phyloP scores from a whole-genome alignment of 2,797 vertebrate species.

The Staurois parvus region DNA sequence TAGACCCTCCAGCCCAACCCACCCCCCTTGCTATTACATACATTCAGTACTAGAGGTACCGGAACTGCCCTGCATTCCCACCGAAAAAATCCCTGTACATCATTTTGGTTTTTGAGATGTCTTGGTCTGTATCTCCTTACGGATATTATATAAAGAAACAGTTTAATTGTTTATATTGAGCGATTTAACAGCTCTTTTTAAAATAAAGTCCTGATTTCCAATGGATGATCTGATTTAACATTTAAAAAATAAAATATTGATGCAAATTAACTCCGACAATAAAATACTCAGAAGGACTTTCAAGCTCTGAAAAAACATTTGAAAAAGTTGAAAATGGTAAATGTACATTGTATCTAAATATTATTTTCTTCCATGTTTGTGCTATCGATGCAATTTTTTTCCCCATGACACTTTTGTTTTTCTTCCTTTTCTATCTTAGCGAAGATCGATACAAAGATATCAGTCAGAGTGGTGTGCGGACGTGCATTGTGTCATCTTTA shows the following conservation, averaged over 20 bases:
- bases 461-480: constrained; percentile 40
- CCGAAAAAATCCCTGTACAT: too few species aligned
- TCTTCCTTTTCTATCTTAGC: constrained; percentile 14
- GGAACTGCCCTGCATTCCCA: too few species aligned
- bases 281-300: not conserved
- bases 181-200: too few species aligned
- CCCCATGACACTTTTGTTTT: constrained; percentile 31
- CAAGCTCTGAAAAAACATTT: not conserved
- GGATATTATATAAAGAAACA: too few species aligned
- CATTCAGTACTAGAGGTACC: too few species aligned
- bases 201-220: too few species aligned
- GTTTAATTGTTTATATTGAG: too few species aligned
- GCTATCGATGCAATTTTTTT: constrained; percentile 10
- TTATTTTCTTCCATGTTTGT: constrained; percentile 7
- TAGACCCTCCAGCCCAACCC: too few species aligned
- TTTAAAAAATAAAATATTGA: not conserved
- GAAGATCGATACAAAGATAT: constrained; percentile 45
- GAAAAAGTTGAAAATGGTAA: not conserved
- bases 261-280: not conserved
- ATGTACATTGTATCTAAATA: constrained; percentile 16
- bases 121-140: too few species aligned
- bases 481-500: constrained; percentile 56
- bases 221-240: too few species aligned
- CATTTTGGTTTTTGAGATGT: too few species aligned
- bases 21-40: too few species aligned